A percentile compares a stretch with the other conserved stretches of the same genome.
These are phyloP conservation scores for Corythaeola cristata DNA, from an alignment of 2,113 vertebrate genomes.

Conservation along the genomic window DNA sequence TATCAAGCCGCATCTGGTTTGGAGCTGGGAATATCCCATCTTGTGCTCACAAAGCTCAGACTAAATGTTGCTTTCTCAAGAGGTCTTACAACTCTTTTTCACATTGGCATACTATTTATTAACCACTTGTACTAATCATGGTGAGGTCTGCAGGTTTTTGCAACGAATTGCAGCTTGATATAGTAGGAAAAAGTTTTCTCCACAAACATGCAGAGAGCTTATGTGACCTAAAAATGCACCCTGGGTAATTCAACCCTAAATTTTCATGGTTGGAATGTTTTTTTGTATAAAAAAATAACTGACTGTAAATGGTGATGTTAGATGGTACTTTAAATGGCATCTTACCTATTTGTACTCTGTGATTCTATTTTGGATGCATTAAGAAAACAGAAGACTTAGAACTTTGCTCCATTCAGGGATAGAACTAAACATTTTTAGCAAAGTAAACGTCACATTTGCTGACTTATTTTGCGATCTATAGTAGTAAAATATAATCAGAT, in stretches of 20 bases:
- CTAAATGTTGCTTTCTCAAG: neutral
- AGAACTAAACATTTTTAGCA: neutral
- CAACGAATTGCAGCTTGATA: neutral
- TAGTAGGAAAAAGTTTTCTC: constrained; percentile 1
- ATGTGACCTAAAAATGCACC: neutral
- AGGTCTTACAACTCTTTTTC: neutral
- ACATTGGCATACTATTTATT: constrained; percentile 25
- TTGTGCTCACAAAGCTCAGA: neutral
- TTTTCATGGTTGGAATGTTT: neutral
- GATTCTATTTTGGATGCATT: neutral
- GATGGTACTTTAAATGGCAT: neutral
- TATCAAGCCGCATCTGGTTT: neutral
- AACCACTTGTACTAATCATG: neutral
- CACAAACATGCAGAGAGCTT: neutral
- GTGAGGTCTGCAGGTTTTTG: constrained; percentile 19
- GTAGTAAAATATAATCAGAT: neutral
- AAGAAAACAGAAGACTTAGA: neutral
- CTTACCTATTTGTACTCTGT: neutral
- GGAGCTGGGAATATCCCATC: neutral
- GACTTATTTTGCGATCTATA: neutral
- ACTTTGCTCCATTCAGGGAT: neutral
- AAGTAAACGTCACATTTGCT: neutral
- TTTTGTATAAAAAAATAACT: neutral
- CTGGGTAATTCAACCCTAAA: neutral
- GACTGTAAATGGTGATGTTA: neutral